These are phyloP conservation scores for Nemotelus pantherinus DNA, from an alignment of 2,888 invertebrate species.

Conservation along the genomic window DNA sequence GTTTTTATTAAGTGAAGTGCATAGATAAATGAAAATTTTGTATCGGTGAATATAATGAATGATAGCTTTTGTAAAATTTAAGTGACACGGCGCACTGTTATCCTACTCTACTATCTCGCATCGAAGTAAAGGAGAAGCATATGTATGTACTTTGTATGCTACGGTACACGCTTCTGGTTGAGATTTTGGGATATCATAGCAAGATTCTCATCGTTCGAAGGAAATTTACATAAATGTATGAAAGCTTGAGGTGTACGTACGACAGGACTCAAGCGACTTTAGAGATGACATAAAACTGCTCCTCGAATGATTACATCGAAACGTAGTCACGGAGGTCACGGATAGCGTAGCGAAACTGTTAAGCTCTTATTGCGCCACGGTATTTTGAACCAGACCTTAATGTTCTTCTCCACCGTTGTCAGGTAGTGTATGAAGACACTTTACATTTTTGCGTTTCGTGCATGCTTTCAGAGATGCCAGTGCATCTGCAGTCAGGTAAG, in stretches of 20 bases:
- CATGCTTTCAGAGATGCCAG: neutral
- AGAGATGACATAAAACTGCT: neutral
- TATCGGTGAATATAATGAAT: neutral
- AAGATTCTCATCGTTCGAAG: constrained; percentile 19
- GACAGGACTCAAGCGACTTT: neutral
- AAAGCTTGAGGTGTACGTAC: constrained; percentile 9
- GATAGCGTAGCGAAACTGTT: neutral
- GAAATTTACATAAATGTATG: constrained; percentile 44
- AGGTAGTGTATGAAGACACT: constrained; percentile 26
- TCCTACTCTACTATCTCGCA: constrained; percentile 4
- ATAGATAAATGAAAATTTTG: constrained; percentile 4
- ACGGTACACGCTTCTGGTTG: neutral
- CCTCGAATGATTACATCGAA: constrained; percentile 10
- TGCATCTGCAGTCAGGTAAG: neutral
- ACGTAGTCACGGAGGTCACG: constrained; percentile 1
- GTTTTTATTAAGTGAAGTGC: constrained; percentile 10
- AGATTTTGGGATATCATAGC: constrained; percentile 33
- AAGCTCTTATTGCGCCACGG: constrained; percentile 1
- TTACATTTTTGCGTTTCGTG: constrained; percentile 1
- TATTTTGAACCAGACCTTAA: constrained; percentile 26
- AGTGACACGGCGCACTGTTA: constrained; percentile 30
- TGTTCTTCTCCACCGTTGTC: constrained; percentile 6
- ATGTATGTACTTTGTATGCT: neutral
- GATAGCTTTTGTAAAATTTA: constrained; percentile 29
- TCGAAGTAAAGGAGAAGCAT: neutral